These are phyloP conservation scores for Archocentrus centrarchus DNA, from an alignment of 2,113 vertebrate species.

Conservation along the genomic window DNA sequence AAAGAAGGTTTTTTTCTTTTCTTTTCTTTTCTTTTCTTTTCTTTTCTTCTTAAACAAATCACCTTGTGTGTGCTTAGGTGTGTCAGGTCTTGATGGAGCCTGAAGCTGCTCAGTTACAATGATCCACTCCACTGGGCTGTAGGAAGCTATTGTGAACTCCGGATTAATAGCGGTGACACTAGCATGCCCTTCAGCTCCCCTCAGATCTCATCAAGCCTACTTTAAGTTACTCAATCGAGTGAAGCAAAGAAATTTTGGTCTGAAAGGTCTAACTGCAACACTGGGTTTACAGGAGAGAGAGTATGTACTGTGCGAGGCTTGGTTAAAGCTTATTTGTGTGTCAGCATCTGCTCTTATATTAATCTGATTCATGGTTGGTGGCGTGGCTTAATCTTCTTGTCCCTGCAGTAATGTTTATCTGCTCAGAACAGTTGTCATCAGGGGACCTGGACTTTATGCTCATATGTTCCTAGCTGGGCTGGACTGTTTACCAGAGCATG, in stretches of 20 bases:
- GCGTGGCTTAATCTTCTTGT: slow-evolving; percentile 24
- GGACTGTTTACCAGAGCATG: slow-evolving; percentile 10
- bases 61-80: slow-evolving; percentile 15
- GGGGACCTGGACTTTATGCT: slow-evolving; percentile 23
- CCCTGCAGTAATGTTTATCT: slow-evolving; percentile 39
- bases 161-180: slow-evolving; percentile 57
- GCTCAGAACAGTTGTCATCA: slow-evolving; percentile 28
- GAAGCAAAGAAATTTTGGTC: slow-evolving; percentile 29
- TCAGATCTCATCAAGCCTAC: slow-evolving; percentile 45
- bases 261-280: slow-evolving; percentile 10
- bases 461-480: slow-evolving; percentile 5
- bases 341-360: neutral
- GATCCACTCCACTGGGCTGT: slow-evolving; percentile 59
- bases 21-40: neutral
- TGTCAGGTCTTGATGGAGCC: slow-evolving; percentile 31
- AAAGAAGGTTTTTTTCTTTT: neutral
- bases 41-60: slow-evolving; percentile 8
- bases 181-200: slow-evolving; percentile 43
- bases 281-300: neutral
- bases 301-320: neutral
- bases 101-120: slow-evolving; percentile 48
- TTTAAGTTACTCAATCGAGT: slow-evolving; percentile 23
- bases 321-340: slow-evolving; percentile 1
- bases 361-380: slow-evolving; percentile 10
- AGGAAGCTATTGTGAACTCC: slow-evolving; percentile 62